phyloP scores from a whole-genome alignment of 2,888 invertebrate species.

The Polymixis lichenea region DNA sequence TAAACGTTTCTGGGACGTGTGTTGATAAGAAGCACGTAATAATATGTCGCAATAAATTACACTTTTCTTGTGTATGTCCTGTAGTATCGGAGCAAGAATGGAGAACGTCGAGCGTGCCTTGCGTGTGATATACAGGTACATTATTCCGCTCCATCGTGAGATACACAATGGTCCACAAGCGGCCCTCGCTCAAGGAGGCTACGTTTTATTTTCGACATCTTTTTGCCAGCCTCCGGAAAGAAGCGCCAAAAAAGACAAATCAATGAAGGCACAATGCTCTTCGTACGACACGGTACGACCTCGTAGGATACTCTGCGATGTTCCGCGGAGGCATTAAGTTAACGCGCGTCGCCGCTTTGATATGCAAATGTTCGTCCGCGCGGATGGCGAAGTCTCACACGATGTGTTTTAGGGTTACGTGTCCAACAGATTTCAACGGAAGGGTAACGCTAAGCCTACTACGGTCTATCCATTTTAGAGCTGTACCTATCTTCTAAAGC shows the following conservation, averaged over 20 bases:
- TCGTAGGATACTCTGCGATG: conserved; percentile 10
- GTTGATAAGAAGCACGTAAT: conserved; percentile 33
- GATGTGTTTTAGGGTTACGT: conserved; percentile 47
- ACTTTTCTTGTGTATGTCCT: conserved; percentile 5
- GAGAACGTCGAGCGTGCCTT: background rate
- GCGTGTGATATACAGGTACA: background rate
- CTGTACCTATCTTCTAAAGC: background rate
- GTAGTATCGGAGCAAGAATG: background rate
- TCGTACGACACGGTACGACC: background rate
- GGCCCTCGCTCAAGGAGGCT: background rate
- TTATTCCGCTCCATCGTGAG: background rate
- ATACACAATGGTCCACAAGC: conserved; percentile 17
- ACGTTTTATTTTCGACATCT: background rate
- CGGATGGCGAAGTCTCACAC: conserved; percentile 13
- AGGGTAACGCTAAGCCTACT: background rate
- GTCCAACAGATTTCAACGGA: background rate
- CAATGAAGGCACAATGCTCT: background rate
- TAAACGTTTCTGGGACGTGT: conserved; percentile 9
- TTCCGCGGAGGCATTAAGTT: conserved; percentile 50
- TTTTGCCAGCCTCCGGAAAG: background rate
- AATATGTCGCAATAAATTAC: conserved; percentile 44
- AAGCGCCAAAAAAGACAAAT: background rate
- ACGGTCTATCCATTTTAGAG: background rate
- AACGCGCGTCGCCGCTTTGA: conserved; percentile 62
- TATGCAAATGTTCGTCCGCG: conserved; percentile 58